Conservation (phyloP, 2,888 invertebrate species). For the Elegia similella region DNA sequence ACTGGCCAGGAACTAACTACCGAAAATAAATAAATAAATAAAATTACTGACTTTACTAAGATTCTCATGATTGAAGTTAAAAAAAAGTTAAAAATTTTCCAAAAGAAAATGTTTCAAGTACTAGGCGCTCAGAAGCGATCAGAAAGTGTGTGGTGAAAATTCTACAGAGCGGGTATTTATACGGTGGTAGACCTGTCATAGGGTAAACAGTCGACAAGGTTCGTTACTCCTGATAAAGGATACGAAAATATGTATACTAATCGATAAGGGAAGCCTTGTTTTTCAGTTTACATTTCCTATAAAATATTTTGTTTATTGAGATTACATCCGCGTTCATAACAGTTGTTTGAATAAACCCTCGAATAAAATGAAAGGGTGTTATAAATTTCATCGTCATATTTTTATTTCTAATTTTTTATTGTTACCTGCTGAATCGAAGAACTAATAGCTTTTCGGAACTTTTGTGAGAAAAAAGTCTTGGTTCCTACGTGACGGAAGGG, state of each 20-base stretch:
- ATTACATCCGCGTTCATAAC: slow-evolving; percentile 21
- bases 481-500: too few species aligned
- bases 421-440: too few species aligned
- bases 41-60: slow-evolving; percentile 22
- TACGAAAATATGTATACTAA: slow-evolving; percentile 58
- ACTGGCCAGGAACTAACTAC: slow-evolving; percentile 43
- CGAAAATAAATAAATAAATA: slow-evolving; percentile 33
- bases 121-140: slow-evolving; percentile 51
- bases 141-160: slow-evolving; percentile 43
- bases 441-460: too few species aligned
- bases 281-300: slow-evolving; percentile 39
- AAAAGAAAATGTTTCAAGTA: slow-evolving; percentile 31
- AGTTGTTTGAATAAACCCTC: background rate
- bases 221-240: slow-evolving; percentile 71
- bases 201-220: slow-evolving; percentile 63
- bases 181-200: slow-evolving; percentile 52
- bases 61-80: slow-evolving; percentile 26
- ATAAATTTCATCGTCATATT: too few species aligned
- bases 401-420: too few species aligned
- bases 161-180: slow-evolving; percentile 53
- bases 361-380: too few species aligned
- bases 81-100: background rate
- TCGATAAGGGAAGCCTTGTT: slow-evolving; percentile 63
- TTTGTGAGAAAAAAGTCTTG: too few species aligned
- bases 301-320: slow-evolving; percentile 32